These are phyloP conservation scores for Lucifuga dentata DNA, from an alignment of 2,113 vertebrate genomes.

Conservation along the genomic window DNA sequence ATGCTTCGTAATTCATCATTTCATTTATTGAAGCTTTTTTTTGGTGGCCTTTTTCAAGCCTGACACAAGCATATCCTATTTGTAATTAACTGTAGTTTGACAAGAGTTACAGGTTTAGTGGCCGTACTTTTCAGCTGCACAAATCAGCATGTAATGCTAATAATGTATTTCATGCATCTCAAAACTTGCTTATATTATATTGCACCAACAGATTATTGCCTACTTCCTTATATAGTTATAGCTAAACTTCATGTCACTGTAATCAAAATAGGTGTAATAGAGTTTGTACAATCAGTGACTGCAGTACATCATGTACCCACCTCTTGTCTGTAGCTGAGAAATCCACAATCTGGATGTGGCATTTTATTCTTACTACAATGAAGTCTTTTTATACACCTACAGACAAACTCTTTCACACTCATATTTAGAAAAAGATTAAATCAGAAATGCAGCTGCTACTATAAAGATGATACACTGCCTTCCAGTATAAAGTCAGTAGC, in stretches of 20 bases:
- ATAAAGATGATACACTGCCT: constrained; percentile 25
- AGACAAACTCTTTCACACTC: no score
- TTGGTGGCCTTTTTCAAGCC: constrained; percentile 54
- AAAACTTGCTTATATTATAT: not conserved
- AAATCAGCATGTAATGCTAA: constrained; percentile 23
- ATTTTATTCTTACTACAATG: no score
- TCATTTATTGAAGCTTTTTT: constrained; percentile 58
- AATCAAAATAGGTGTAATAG: not conserved
- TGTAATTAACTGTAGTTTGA: constrained; percentile 54
- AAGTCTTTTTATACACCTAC: no score
- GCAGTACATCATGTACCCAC: no score
- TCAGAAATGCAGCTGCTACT: constrained; percentile 5
- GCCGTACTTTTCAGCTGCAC: constrained; percentile 38
- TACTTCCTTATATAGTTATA: not conserved
- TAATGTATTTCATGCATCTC: constrained; percentile 14
- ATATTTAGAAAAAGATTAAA: no score
- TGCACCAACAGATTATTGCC: not conserved
- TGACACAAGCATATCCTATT: constrained; percentile 55
- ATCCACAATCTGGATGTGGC: no score
- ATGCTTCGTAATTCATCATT: constrained; percentile 61
- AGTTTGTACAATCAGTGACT: no score
- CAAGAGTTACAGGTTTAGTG: constrained; percentile 39
- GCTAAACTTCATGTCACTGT: not conserved
- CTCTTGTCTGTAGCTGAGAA: no score
- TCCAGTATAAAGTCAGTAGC: constrained; percentile 8